Conservation (phyloP, 2,888 invertebrate genomes). For the Leptura quadrifasciata region DNA sequence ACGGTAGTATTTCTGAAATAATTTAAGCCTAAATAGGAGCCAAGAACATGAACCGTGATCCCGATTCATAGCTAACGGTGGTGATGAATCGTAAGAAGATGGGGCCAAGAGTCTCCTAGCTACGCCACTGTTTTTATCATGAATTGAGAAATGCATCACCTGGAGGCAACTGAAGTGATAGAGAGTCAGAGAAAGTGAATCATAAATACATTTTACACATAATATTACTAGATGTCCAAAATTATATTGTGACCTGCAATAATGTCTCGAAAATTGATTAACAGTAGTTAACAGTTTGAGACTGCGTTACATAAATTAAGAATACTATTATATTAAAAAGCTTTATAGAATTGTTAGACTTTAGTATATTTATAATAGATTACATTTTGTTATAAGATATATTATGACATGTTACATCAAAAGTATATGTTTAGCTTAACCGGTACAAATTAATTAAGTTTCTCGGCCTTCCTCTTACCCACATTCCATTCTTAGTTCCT, state of each 20-base stretch:
- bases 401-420: too few relatives aligned
- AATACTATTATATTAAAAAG: neutral
- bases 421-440: too few relatives aligned
- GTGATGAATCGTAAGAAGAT: too few relatives aligned
- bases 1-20: too few relatives aligned
- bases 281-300: neutral
- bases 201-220: conserved; percentile 10
- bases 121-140: neutral
- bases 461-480: too few relatives aligned
- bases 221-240: neutral
- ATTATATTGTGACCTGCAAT: neutral
- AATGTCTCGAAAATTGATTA: conserved; percentile 6
- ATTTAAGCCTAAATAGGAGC: too few relatives aligned
- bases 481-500: too few relatives aligned
- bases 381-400: too few relatives aligned
- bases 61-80: too few relatives aligned
- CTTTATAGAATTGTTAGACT: neutral
- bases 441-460: too few relatives aligned
- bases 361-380: neutral
- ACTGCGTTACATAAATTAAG: neutral
- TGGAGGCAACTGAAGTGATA: neutral
- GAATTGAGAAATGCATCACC: neutral
- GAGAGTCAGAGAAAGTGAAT: conserved; percentile 21
- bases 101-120: too few relatives aligned
- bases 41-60: too few relatives aligned